Evolutionary conservation across 1,140 invertebrate species (phyloP).

Genomic region (Calosoma granatense): DNA sequence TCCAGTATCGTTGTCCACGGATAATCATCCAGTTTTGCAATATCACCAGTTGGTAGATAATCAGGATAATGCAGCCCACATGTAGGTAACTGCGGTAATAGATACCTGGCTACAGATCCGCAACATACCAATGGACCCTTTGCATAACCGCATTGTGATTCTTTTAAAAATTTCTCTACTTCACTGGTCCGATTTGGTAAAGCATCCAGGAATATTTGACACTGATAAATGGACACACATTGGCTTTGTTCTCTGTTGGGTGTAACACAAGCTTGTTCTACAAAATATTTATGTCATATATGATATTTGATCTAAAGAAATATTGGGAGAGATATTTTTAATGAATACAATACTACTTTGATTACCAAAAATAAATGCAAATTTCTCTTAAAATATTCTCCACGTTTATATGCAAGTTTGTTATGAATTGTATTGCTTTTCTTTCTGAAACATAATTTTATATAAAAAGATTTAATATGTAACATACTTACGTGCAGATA

Average conservation of each 20-base stretch:
- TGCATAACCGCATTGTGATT: conserved; percentile 23
- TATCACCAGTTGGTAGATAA: conserved; percentile 39
- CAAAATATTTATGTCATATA: too few species aligned
- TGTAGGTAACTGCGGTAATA: not conserved
- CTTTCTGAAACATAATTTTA: too few species aligned
- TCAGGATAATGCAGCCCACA: conserved; percentile 12
- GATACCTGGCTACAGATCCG: conserved; percentile 17
- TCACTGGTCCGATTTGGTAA: conserved; percentile 4
- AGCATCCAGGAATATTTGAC: not conserved
- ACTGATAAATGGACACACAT: conserved; percentile 18
- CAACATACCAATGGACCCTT: conserved; percentile 28
- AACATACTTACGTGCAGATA: too few species aligned
- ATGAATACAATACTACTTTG: too few species aligned
- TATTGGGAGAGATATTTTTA: too few species aligned
- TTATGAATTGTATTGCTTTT: too few species aligned
- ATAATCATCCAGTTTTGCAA: conserved; percentile 44
- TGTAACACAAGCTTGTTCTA: too few species aligned
- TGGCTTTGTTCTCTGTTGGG: conserved; percentile 19
- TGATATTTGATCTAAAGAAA: too few species aligned
- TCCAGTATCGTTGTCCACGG: conserved; percentile 64
- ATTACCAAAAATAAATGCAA: too few species aligned
- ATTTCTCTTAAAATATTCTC: too few species aligned
- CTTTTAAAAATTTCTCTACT: conserved; percentile 24
- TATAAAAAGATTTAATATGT: too few species aligned
- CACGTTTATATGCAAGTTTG: too few species aligned